These are phyloP conservation scores for Diceros bicornis DNA, from an alignment of 2,797 vertebrate species.

Conservation along the genomic window DNA sequence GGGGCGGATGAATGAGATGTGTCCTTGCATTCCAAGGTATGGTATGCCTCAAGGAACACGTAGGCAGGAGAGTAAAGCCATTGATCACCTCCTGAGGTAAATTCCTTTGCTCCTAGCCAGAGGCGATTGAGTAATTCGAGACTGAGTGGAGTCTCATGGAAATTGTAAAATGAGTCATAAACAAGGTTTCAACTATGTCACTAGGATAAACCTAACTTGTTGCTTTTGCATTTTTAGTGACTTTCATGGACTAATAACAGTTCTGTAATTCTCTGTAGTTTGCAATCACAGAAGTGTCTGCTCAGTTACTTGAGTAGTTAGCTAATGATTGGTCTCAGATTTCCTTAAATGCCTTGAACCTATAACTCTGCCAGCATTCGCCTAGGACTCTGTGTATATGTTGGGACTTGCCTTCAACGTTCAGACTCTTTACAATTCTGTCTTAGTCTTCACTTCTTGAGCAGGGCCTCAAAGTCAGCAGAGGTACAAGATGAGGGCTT, in stretches of 20 bases:
- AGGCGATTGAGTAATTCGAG: no score
- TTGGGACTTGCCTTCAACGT: background rate
- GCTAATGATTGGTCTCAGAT: conserved; percentile 18
- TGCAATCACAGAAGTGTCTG: background rate
- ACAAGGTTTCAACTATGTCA: no score
- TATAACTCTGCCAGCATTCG: background rate
- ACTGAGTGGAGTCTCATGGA: no score
- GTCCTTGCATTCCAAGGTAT: no score
- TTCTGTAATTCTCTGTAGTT: conserved; percentile 16
- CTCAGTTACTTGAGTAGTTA: background rate
- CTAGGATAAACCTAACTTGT: background rate
- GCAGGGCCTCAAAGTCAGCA: background rate
- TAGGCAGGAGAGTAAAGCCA: no score
- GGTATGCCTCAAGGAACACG: no score
- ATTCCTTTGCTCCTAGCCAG: no score
- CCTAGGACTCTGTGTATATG: conserved; percentile 4
- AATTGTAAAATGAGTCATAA: no score
- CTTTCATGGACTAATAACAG: conserved; percentile 17
- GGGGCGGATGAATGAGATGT: no score
- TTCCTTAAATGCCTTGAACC: conserved; percentile 18
- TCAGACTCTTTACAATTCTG: background rate
- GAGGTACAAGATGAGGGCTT: background rate
- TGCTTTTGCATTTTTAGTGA: conserved; percentile 23
- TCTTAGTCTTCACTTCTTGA: conserved; percentile 30
- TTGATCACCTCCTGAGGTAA: no score